Percentiles rank a stretch among this genome's conserved stretches.
These are phyloP conservation scores for Festucalex cinctus DNA, from an alignment of 2,113 vertebrate species.

Conservation along the genomic window DNA sequence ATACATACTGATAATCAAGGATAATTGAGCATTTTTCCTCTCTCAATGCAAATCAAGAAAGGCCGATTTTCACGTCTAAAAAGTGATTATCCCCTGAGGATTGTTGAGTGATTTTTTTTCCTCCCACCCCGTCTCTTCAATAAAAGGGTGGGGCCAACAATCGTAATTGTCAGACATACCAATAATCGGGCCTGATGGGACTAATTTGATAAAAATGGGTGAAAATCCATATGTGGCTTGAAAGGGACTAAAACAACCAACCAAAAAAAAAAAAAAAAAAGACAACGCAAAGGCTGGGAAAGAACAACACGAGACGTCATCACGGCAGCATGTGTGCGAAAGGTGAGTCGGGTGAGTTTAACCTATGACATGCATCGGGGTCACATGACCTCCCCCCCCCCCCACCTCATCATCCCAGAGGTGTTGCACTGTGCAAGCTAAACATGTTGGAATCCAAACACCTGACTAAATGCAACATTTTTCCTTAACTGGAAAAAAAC, in stretches of 20 bases:
- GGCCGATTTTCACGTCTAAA: too few relatives aligned
- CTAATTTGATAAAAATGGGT: neutral
- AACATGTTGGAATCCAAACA: neutral
- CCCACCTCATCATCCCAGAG: conserved; percentile 17
- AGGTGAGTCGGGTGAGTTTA: conserved; percentile 46
- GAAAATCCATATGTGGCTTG: neutral
- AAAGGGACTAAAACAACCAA: neutral
- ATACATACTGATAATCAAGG: too few relatives aligned
- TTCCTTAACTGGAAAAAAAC: neutral
- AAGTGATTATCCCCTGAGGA: too few relatives aligned
- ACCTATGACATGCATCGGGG: conserved; percentile 29
- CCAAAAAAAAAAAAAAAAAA: too few relatives aligned
- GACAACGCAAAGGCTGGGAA: neutral
- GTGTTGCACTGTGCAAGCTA: conserved; percentile 7
- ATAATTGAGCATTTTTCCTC: too few relatives aligned
- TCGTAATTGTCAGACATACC: too few relatives aligned
- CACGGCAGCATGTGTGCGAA: conserved; percentile 13
- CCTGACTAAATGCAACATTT: neutral
- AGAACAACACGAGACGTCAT: neutral
- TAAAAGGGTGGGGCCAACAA: too few relatives aligned
- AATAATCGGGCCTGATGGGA: too few relatives aligned
- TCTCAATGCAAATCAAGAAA: too few relatives aligned
- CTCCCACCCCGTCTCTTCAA: too few relatives aligned
- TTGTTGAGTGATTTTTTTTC: too few relatives aligned
- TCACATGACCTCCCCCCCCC: conserved; percentile 21